Evolutionary conservation across 2,888 invertebrate genomes (phyloP), one percentile per base, ranked within the genome.

Genomic region (Ennomos erosarius): DNA sequence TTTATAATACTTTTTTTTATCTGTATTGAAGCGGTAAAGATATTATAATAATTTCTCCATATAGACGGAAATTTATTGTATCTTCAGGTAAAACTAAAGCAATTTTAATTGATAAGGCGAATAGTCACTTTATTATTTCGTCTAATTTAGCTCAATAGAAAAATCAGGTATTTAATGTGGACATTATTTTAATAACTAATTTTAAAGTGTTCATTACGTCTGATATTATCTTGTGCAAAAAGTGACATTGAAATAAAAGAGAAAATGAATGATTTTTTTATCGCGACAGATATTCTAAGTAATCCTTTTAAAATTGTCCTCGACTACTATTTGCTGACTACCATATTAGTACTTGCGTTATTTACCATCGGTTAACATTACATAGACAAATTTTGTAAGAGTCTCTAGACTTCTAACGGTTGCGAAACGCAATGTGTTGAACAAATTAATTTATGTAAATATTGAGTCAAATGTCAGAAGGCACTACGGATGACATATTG

Each of bases 371-470:
- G 64, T 70, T 69, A 74, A 61, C 59, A 66, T 70, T 69, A 70
- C 65, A 64, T 65, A 2, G n/a, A 69, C 57, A 65, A 71, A 69
- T 81, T 76, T 83, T 78, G 81, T 75, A 82, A 81, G 59, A 63
- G 66, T 70, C 38, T 37, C 33, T 39, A 49, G 33, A 47, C 26
- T 38, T 46, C 56, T 61, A 56, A 46, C 42, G 8, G 55, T 78
- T 73, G 59, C 69, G 45, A 65, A 68, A 72, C 57, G 52, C 59
- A 59, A 68, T 73, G 69, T 66, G 75, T 75, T 73, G 73, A 77
- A 79, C 79, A 81, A 81, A 81, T 78, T 76, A 76, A 79, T 81
- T 72, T 81, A 76, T 76, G 76, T 70, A 82, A 81, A 87, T 76
- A 82, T 87, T 87, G 77, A 61, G 79, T 62, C 81, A 81, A 74